Evolutionary conservation across 2,113 vertebrate genomes (phyloP), one percentile per base, ranked within the genome.

Genomic region (Progne subis): DNA sequence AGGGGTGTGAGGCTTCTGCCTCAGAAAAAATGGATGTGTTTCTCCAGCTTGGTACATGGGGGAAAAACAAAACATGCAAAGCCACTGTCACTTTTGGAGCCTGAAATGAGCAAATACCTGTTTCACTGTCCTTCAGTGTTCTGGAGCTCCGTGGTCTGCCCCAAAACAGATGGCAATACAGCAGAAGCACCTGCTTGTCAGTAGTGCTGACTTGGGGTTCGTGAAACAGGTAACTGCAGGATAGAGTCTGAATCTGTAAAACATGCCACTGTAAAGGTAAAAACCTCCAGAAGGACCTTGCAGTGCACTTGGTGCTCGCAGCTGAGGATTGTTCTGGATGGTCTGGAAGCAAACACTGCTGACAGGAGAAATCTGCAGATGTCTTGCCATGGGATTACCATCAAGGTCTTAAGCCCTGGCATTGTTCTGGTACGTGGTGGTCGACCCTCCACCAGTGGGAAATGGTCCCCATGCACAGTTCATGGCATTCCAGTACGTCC

Each of bases 131-230:
- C 5, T 61, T 86, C 43, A 49, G 56, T 68, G 29, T 50, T 70
- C n/a, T 82, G 49, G 11, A 49, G 68, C 57, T 25, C 14, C 39
- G 8, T 34, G 46, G 26, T 31, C 37, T 94, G 46, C 57, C 50
- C 60, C 63, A 57, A 23, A 93, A 21, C 41, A 60, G 63, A 1
- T 75, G 41, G 29, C 41, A 60, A 44, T 29, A 6, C 23, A 39
- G 46, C 55, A 84, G 86, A 25, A 81, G 50, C 47, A 14, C 50
- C 18, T 53, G 17, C 63, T 59, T 53, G 23, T 70, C 46, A 60
- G 13, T 34, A 47, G 6, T 0, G 0, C 61, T 77, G 63, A 2
- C 9, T 23, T n/a, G 61, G 65, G 57, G 9, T 71, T 60, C 56
- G 72, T 31, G 29, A 39, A 82, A 74, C 70, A 79, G 37, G 5